These are phyloP conservation scores for Castor canadensis DNA, from an alignment of 2,113 vertebrate species.

Conservation along the genomic window DNA sequence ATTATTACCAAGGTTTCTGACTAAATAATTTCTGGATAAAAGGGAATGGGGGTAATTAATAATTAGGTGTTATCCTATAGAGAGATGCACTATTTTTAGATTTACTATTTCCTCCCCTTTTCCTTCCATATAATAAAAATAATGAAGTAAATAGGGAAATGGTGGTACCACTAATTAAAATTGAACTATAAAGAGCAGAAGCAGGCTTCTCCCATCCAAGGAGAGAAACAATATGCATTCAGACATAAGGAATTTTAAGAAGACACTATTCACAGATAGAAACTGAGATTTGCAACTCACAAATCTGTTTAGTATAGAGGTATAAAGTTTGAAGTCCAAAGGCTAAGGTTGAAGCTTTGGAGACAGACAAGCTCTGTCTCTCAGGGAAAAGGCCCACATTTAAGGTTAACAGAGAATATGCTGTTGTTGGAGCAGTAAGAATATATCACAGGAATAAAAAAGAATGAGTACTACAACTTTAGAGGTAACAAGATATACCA, in stretches of 20 bases:
- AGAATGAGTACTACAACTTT: neutral
- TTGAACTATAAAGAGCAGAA: neutral
- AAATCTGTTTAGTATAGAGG: neutral
- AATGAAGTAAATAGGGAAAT: neutral
- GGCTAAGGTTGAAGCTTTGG: neutral
- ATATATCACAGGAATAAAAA: neutral
- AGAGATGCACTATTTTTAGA: neutral
- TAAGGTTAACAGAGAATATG: neutral
- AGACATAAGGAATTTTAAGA: neutral
- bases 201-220: neutral
- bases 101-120: neutral
- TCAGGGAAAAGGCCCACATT: neutral
- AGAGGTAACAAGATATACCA: too few species aligned
- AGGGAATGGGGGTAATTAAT: neutral
- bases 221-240: neutral
- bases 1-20: neutral
- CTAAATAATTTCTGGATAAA: neutral
- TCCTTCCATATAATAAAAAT: neutral
- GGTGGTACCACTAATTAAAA: neutral
- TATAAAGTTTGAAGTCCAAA: neutral
- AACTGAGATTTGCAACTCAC: neutral
- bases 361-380: neutral
- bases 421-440: neutral
- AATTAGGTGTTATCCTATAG: neutral
- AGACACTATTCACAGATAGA: neutral